Base-by-base conservation (phyloP, 1,140 invertebrate genomes). In the Gonioctena quinquepunctata region DNA sequence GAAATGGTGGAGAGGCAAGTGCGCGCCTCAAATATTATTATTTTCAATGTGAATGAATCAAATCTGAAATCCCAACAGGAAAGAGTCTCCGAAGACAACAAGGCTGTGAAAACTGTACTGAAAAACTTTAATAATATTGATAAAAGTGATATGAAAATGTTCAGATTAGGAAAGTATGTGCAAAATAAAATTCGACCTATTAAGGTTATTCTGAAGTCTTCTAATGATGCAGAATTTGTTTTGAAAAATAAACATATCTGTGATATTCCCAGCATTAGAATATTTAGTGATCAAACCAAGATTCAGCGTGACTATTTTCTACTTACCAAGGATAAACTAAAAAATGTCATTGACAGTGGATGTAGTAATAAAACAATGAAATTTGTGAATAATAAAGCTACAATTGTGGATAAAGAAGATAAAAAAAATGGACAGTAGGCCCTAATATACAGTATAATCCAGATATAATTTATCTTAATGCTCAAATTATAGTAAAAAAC, bases 251-350 rank as follows among this genome's bases (percentile, higher is more conserved):
- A 52, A 52, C 50, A 52, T 52, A 13, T 52, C 7, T 52, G 50
- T 52, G 50, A 52, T 52, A 52, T 52, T 52, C 50, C 50, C 19
- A 52, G 50, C 16, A 52, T 52, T 16, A 52, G 50, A 52, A 52
- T 52, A 52, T 52, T 13, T 52, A 7, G 50, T 0, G 50, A 52
- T 52, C 50, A 52, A 52, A 52, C 50, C 16, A 52, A 52, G n/a
- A 7, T 1, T 7, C 50, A 52, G 50, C 50, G 50, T 52, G 50
- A 8, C 8, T 52, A 52, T 52, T 21, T 52, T 52, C 50, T 13
- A 21, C 50, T 52, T 21, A 52, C 16, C 16, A 52, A 52, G 50
- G 50, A 52, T 13, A 52, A 21, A 13, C 50, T 52, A 16, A 52
- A 52, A 52, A 52, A 52, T 52, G 7, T 52, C 8, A 52, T 52